phyloP scores from a whole-genome alignment of 2,113 vertebrate species.

The Strix aluco region DNA sequence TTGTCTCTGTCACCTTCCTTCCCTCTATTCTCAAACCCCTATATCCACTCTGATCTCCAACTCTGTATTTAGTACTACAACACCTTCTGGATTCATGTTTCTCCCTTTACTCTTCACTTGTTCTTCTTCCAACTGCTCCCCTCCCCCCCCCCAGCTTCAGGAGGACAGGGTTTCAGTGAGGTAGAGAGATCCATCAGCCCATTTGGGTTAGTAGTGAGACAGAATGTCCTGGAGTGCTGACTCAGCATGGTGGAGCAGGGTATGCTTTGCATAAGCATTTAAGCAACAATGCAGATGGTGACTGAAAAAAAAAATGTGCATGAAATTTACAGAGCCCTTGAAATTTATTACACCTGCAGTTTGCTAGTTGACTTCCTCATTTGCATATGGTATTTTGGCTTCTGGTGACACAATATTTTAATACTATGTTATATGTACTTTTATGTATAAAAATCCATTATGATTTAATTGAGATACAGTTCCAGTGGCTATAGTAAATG shows the following conservation, averaged over 20 bases:
- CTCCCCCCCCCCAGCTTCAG: no score
- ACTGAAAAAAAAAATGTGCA: neutral
- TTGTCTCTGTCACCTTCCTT: neutral
- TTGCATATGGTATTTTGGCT: neutral
- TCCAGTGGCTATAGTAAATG: neutral
- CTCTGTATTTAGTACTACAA: neutral
- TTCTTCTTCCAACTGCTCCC: neutral
- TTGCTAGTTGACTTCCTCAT: neutral
- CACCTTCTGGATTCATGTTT: neutral
- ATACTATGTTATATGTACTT: neutral
- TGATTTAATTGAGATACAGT: neutral
- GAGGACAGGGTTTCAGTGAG: neutral
- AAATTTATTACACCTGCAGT: constrained; percentile 53
- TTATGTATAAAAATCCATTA: neutral
- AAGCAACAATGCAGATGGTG: neutral
- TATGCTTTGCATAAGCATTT: neutral
- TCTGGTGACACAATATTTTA: constrained; percentile 1
- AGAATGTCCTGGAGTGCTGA: neutral
- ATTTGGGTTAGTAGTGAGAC: neutral
- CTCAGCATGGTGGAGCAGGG: accelerated
- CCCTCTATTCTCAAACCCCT: neutral
- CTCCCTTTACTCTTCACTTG: neutral
- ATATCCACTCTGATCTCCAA: neutral
- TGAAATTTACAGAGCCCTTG: neutral
- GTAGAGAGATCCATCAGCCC: neutral